phyloP scores from a whole-genome alignment of 2,797 vertebrate species.

The Sparus aurata region DNA sequence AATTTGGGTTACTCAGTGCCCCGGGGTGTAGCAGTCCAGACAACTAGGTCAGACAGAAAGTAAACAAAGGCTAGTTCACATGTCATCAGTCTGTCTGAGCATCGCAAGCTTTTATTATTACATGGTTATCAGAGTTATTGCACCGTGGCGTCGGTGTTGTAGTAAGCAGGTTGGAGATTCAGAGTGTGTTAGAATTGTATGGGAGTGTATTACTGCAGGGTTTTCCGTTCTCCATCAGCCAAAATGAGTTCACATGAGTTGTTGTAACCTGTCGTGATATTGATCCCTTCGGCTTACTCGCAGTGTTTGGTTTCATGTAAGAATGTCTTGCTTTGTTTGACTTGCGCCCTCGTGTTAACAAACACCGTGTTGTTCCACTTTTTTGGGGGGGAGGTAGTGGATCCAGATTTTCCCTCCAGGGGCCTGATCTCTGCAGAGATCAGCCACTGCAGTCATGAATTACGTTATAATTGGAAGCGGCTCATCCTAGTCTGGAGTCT shows the following conservation, averaged over 20 bases:
- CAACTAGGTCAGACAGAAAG: constrained; percentile 83
- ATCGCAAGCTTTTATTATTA: constrained; percentile 59
- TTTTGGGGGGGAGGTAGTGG: constrained; percentile 13
- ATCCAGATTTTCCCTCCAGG: constrained; percentile 24
- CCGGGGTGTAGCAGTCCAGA: constrained; percentile 70
- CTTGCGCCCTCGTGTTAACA: neutral
- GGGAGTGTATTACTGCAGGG: neutral
- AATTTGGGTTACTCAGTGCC: constrained; percentile 74
- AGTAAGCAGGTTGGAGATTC: constrained; percentile 12
- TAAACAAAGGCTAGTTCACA: constrained; percentile 81
- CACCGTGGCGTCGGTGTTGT: neutral
- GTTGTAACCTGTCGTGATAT: neutral
- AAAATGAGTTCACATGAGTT: neutral
- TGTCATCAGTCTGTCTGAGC: constrained; percentile 70
- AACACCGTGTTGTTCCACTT: constrained; percentile 18
- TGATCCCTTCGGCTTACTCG: neutral
- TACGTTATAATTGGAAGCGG: constrained; percentile 33
- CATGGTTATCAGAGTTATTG: constrained; percentile 40
- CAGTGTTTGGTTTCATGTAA: neutral
- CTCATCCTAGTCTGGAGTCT: neutral
- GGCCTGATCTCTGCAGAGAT: constrained; percentile 36
- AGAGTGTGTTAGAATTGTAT: neutral
- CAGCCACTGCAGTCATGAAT: constrained; percentile 19
- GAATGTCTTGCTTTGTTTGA: constrained; percentile 1
- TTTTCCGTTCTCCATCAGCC: neutral